Base-by-base conservation (phyloP, 2,888 invertebrate genomes). In the Neocrepidodera transversa region DNA sequence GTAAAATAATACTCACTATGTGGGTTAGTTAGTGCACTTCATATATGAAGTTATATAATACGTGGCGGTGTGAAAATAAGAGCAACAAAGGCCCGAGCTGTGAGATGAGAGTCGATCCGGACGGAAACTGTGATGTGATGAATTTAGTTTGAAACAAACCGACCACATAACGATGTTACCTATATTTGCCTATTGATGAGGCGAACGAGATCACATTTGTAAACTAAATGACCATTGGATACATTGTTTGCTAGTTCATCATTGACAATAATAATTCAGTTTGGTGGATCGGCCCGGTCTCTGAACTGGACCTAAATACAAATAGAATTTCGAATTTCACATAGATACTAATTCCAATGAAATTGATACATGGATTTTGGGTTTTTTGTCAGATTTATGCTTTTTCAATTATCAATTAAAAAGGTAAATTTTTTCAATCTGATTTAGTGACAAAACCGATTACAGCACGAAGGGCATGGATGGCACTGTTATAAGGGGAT, bases 181-280 rank as follows among this genome's bases (percentile, higher is more conserved):
- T 62, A 23, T 51, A 62, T 62, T 62, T 59, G 56, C 53, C 56
- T 60, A 60, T 63, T 63, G 60, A 63, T 60, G 63, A 57, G 57
- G 56, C 54, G 54, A 49, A 47, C 58, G 17, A 50, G 55, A 62
- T 58, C 51, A 50, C 58, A 62, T 55, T 62, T 62, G 55, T 40
- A 40, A 54, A 49, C 47, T 57, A 60, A 63, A 62, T 53, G 59
- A 59, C 53, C 47, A 63, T 53, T 51, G 56, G 56, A 59, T 62
- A 43, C 59, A 58, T 50, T 55, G 59, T 59, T 52, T 62, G 38
- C 55, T 48, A 54, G 57, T 59, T 50, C 62, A 60, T 63, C 57
- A 63, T 35, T 57, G 56, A 47, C 56, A 52, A 53, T 50, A 57
- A 63, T 59, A 57, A 59, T 63, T 58, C 58, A 56, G 47, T 60